Base-by-base conservation (phyloP, 1,140 invertebrate species). In the Zaprionus inermis region DNA sequence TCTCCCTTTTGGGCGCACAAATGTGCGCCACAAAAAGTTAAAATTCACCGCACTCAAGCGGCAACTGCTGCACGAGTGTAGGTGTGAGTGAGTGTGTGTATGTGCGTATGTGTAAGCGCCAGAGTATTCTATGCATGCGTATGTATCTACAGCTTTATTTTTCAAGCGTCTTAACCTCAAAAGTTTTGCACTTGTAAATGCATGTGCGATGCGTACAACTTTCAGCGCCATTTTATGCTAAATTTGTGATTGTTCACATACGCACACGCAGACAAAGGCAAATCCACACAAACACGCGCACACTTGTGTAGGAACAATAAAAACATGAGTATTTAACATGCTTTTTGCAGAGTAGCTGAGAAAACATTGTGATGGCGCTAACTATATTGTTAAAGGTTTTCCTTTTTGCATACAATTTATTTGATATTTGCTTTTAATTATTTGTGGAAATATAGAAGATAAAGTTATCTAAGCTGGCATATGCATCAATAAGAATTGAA, bases 111-210 rank as follows among this genome's bases (percentile, higher is more conserved):
- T n/a, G n/a, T n/a, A n/a, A n/a, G n/a, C n/a, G n/a, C n/a, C n/a
- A n/a, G 32, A 20, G 16, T 38, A 5, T n/a, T 46, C 24, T 59
- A 16, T 55, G 38, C n/a, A n/a, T 55, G 10, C 46, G 18, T 58
- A 57, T 49, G 56, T 49, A 59, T 68, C 46, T 72, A 57, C 55
- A 67, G 44, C 70, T 88, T 76, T 79, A 71, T 82, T 88, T 79
- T 79, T 86, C 49, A 86, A 86, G 83, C 83, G 72, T 88, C 82
- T 88, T 88, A 86, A 79, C 83, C 82, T 86, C 79, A 86, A 86
- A 86, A 86, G 76, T 88, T 86, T 76, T 72, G 68, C 83, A 82
- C 82, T 82, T 82, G 70, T 72, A 78, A 81, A 79, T 72, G 80
- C 72, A 83, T 61, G 72, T 52, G 38, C 56, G 44, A n/a, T 58